These are phyloP conservation scores for Ahaetulla prasina DNA, from an alignment of 2,113 vertebrate species.

Conservation along the genomic window DNA sequence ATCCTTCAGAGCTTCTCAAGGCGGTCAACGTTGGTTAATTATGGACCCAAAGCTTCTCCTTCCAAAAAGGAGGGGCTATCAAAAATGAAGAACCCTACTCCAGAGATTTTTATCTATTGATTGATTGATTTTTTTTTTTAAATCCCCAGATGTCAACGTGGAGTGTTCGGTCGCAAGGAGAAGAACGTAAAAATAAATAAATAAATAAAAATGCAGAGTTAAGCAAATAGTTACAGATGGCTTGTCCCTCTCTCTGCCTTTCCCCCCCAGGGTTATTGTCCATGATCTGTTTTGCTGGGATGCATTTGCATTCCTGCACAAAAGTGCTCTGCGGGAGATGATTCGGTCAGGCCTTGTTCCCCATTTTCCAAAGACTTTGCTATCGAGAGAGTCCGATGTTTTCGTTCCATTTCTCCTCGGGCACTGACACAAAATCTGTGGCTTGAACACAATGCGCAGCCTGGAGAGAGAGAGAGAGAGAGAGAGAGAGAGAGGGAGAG, in stretches of 20 bases:
- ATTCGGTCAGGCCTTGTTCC: slow-evolving; percentile 63
- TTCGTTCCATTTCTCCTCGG: slow-evolving; percentile 46
- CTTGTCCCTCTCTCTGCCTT: slow-evolving; percentile 46
- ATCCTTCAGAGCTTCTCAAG: slow-evolving; percentile 70
- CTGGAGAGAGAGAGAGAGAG: slow-evolving; percentile 41
- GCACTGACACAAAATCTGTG: slow-evolving; percentile 69
- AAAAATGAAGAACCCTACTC: slow-evolving; percentile 71
- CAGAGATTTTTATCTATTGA: slow-evolving; percentile 32
- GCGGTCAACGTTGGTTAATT: slow-evolving; percentile 80
- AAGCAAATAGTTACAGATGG: slow-evolving; percentile 67
- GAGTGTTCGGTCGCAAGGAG: slow-evolving; percentile 61
- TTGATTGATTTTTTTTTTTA: slow-evolving; percentile 64
- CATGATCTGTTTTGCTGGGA: slow-evolving; percentile 15
- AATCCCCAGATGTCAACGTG: slow-evolving; percentile 69
- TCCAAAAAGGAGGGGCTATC: slow-evolving; percentile 64
- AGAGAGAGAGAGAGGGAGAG: too few relatives aligned
- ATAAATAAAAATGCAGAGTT: slow-evolving; percentile 51
- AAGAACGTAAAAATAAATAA: slow-evolving; percentile 58
- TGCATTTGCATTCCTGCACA: slow-evolving; percentile 84
- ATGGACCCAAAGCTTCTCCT: slow-evolving; percentile 61
- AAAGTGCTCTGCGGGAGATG: slow-evolving; percentile 75
- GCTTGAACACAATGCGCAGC: slow-evolving; percentile 61
- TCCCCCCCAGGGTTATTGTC: slow-evolving; percentile 65
- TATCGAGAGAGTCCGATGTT: slow-evolving; percentile 17
- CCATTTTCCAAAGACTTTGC: slow-evolving; percentile 58